Base-by-base conservation (phyloP, 2,113 vertebrate genomes). In the Oophaga pumilio region DNA sequence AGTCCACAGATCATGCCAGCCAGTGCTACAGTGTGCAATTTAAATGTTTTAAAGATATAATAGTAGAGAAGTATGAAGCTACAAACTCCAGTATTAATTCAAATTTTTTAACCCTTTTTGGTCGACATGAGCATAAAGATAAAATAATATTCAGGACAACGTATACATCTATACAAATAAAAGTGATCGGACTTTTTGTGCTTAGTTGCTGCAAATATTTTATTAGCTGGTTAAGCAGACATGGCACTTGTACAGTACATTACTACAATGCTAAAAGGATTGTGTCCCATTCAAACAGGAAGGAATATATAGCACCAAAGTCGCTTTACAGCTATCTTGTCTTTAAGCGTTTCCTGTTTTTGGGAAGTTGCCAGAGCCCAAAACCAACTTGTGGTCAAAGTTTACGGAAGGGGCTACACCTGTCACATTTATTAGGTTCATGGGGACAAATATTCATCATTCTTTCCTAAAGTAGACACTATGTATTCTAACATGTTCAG, bases 181-280 rank as follows among this genome's bases (percentile, higher is more conserved):
- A 43, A 69, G 12, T 50, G n/a, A 28, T 59, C 24, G 11, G 22
- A 66, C 17, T 8, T 13, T 8, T 62, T 81, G 6, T 49, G 1
- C 6, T 68, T 82, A 76, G 60, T 84, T 88, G 71, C 87, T 88
- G 87, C 56, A 68, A 84, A 68, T 56, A 8, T 49, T 90, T 90
- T 90, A 90, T 89, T 90, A 89, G 85, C 89, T 87, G 50, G 82
- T 88, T 66, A 90, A 89, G 89, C 89, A 84, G 62, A 86, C 62
- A 79, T 88, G 82, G 83, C 85, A 87, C 26, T 17, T 84, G 69
- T 56, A 87, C 82, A 89, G 62, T 62, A 87, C 85, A 90, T 76
- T 74, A 59, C 20, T 57, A 78, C 77, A 57, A 78, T 50, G 62
- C 57, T 17, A 43, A 62, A 43, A 50, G 50, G 50, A 33, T 80